Conservation (phyloP, 1,140 invertebrate genomes). For the Megathymus violae region DNA sequence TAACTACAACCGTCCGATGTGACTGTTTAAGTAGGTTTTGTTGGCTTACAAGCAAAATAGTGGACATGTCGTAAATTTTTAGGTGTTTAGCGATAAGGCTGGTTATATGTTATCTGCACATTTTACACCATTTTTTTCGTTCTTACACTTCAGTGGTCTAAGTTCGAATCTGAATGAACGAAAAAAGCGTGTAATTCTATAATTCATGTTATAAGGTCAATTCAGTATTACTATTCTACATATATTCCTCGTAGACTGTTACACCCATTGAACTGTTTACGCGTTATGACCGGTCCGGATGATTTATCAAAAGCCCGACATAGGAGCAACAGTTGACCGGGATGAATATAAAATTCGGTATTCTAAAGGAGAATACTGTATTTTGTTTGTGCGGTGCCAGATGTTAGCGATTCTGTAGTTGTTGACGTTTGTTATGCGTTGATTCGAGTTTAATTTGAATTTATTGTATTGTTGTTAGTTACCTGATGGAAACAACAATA, state of each 20-base stretch:
- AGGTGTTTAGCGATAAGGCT: no score
- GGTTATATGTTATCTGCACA: background rate
- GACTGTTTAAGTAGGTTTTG: constrained; percentile 7
- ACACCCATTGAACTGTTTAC: constrained; percentile 2
- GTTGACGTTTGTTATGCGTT: constrained; percentile 1
- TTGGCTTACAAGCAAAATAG: constrained; percentile 5
- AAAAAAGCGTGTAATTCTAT: no score
- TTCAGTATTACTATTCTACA: background rate
- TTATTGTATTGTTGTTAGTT: background rate
- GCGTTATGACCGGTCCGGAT: background rate
- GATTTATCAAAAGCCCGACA: background rate
- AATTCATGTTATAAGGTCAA: background rate
- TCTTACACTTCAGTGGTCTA: no score
- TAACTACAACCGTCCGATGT: background rate
- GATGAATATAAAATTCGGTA: constrained; percentile 1
- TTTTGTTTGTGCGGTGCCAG: background rate
- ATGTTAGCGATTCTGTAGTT: background rate
- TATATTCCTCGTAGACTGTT: background rate
- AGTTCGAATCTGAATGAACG: no score
- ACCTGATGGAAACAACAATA: no score
- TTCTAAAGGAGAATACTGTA: background rate
- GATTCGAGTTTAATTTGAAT: background rate
- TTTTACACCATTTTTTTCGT: no score
- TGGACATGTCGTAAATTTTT: constrained; percentile 3
- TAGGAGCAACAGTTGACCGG: constrained; percentile 1